Conservation (phyloP, 2,113 vertebrate species). For the Dissostichus mawsoni region DNA sequence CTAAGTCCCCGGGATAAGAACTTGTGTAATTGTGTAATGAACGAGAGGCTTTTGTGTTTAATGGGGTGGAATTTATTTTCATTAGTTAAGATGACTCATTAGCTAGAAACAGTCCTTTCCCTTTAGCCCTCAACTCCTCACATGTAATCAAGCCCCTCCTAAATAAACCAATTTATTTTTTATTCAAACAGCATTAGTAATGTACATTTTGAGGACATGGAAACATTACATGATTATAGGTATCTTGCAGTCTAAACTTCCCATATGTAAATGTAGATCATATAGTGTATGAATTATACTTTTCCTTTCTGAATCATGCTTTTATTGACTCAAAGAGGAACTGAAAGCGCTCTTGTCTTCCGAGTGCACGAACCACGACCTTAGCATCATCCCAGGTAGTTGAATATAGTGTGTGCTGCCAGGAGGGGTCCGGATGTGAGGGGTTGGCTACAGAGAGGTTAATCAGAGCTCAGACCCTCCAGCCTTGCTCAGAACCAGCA, state of each 20-base stretch:
- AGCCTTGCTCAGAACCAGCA: conserved; percentile 71
- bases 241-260: no score
- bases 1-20: background rate
- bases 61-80: background rate
- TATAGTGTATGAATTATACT: background rate
- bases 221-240: no score
- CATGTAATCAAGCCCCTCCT: background rate
- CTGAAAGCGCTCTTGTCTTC: background rate
- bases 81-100: conserved; percentile 8
- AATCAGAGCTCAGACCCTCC: conserved; percentile 56
- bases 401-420: conserved; percentile 47
- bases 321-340: background rate
- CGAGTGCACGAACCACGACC: background rate
- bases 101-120: background rate
- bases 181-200: background rate
- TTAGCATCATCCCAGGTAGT: conserved; percentile 34
- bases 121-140: background rate
- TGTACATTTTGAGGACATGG: background rate
- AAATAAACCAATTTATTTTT: background rate
- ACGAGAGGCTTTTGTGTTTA: background rate
- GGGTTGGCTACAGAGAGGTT: conserved; percentile 57
- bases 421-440: conserved; percentile 55
- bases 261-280: no score
- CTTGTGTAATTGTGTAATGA: background rate
- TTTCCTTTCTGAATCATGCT: background rate